Percentiles rank a stretch among this genome's conserved stretches.
phyloP scores from a whole-genome alignment of 2,797 vertebrate genomes.

The Cryptoblepharus egeriae region DNA sequence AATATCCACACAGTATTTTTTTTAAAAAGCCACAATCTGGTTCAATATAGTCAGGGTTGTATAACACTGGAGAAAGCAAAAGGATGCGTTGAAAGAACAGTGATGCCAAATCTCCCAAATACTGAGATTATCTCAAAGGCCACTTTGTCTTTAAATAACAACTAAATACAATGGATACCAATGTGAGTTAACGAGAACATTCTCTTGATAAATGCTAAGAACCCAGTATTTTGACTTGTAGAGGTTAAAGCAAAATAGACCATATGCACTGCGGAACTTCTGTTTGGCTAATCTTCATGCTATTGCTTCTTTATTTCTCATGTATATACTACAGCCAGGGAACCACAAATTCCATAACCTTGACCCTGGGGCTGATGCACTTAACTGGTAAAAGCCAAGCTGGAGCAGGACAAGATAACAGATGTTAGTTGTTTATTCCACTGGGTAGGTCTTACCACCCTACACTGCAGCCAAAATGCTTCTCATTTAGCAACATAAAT shows the following conservation, averaged over 20 bases:
- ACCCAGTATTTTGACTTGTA: constrained; percentile 50
- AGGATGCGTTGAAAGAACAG: neutral
- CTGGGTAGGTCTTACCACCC: constrained; percentile 79
- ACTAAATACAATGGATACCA: constrained; percentile 40
- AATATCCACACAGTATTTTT: neutral
- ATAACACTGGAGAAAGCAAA: neutral
- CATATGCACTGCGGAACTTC: constrained; percentile 66
- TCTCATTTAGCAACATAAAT: constrained; percentile 82
- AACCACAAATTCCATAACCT: constrained; percentile 77
- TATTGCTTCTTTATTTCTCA: constrained; percentile 64
- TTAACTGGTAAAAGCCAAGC: constrained; percentile 80
- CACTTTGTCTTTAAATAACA: constrained; percentile 42
- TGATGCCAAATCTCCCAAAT: constrained; percentile 12
- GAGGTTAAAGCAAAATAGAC: constrained; percentile 73
- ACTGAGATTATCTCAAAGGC: constrained; percentile 24
- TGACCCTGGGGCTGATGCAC: constrained; percentile 76
- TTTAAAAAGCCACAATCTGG: constrained; percentile 32
- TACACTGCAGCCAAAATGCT: constrained; percentile 80
- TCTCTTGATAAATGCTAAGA: constrained; percentile 48
- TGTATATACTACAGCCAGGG: constrained; percentile 68
- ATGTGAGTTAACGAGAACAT: constrained; percentile 36
- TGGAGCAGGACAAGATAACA: constrained; percentile 82
- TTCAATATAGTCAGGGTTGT: constrained; percentile 9
- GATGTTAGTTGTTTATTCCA: constrained; percentile 85
- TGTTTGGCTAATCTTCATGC: constrained; percentile 67